Base-by-base conservation (phyloP, 2,797 vertebrate genomes). In the Aeoliscus strigatus region DNA sequence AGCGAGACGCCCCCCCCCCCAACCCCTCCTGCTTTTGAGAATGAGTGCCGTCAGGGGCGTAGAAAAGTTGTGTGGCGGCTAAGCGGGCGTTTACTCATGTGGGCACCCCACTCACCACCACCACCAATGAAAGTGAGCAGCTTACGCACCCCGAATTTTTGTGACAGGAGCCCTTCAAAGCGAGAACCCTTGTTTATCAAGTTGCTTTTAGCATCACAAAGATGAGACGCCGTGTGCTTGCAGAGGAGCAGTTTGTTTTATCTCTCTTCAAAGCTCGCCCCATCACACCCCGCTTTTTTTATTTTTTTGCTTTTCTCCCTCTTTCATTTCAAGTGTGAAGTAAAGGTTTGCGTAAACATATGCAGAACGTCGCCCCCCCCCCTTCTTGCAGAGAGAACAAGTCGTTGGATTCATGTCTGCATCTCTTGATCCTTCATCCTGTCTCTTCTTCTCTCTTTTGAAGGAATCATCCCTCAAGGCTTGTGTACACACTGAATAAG, bases 381-480 rank as follows among this genome's bases (percentile, higher is more conserved):
- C 66, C 62, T 54, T n/a, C n/a, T n/a, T n/a, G n/a, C n/a, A n/a
- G n/a, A n/a, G n/a, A n/a, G 38, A 80, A 86, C 84, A 84, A 84
- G 83, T 68, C 46, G 61, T 73, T 64, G 73, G 83, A 86, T 88
- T 88, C 81, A 58, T 84, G 81, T 87, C 80, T 89, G n/a, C n/a
- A n/a, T n/a, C n/a, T n/a, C n/a, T n/a, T 89, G 72, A 81, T 87
- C 79, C 73, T 78, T 73, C 39, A 75, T 89, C 66, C 66, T 64
- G 64, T 74, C 66, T 78, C 60, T 49, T 71, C 58, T 58, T 41
- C 39, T 54, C 46, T 63, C 39, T 61, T 66, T 64, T 78, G 66
- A 76, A 68, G 80, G 82, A 85, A 83, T 82, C 75, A 60, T 80
- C 84, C 90, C 92, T 88, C 78, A 79, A 82, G 91, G 92, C 91